phyloP scores from a whole-genome alignment of 92 coral and sea anemone species.

The Epizoanthus ramosus region DNA sequence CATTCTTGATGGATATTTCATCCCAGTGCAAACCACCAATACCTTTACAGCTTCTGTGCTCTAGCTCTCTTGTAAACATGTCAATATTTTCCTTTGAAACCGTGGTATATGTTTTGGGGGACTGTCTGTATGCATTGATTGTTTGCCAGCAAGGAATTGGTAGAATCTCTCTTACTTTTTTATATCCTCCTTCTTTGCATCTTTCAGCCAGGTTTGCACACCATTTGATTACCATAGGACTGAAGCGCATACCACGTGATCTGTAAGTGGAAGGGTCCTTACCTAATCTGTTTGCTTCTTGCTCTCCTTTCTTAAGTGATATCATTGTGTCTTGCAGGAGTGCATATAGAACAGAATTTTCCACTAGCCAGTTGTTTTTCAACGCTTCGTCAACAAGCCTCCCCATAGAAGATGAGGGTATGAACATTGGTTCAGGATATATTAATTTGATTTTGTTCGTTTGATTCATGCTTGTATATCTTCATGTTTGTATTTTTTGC shows the following conservation, averaged over 20 bases:
- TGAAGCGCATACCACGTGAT: constrained; percentile 39
- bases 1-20: constrained; percentile 40
- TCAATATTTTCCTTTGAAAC: constrained; percentile 6
- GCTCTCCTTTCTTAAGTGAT: neutral
- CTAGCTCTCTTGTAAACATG: neutral
- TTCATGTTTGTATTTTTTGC: neutral
- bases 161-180: constrained; percentile 11
- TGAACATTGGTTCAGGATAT: no score
- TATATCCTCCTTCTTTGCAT: constrained; percentile 45
- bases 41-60: constrained; percentile 29
- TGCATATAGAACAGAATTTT: neutral
- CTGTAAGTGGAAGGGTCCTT: neutral
- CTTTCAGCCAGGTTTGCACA: constrained; percentile 33
- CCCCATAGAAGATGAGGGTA: neutral
- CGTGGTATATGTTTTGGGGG: neutral
- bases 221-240: constrained; percentile 47
- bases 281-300: neutral
- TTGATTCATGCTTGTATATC: no score
- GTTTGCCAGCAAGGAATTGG: constrained; percentile 15
- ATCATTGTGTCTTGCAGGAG: neutral
- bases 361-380: constrained; percentile 1
- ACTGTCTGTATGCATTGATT: constrained; percentile 4
- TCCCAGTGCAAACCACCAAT: constrained; percentile 51
- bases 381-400: neutral
- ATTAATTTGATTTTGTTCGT: no score